Percentiles rank a stretch among this genome's conserved stretches.
Conservation (phyloP, 2,888 invertebrate species). For the Eupithecia pulchellata region DNA sequence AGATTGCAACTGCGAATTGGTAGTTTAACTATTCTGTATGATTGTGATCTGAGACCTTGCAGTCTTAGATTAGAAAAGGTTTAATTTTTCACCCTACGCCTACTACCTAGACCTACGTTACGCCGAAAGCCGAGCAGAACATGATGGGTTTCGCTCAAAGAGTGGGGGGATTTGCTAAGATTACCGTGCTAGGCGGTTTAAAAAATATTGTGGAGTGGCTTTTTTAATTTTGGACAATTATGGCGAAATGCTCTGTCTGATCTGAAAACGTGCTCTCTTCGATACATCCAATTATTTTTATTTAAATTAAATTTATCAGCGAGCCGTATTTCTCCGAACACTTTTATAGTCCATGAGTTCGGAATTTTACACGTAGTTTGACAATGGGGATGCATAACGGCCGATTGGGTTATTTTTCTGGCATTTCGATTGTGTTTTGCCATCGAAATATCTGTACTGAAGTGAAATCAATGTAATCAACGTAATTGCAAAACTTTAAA, state of each 20-base stretch:
- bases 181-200: too few relatives aligned
- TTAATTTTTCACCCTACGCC: background rate
- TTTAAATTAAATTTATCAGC: background rate
- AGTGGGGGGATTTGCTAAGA: too few relatives aligned
- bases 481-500: too few relatives aligned
- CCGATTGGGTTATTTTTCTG: background rate
- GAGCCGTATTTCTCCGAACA: background rate
- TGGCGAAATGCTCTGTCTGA: too few relatives aligned
- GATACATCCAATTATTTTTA: background rate
- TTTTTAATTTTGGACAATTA: too few relatives aligned
- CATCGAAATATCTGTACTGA: background rate
- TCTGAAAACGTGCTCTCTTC: background rate
- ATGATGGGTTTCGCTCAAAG: too few relatives aligned
- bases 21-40: conserved; percentile 24
- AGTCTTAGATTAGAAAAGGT: background rate
- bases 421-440: background rate
- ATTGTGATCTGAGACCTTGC: background rate
- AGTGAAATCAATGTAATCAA: background rate
- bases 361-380: background rate
- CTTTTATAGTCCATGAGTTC: background rate
- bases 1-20: conserved; percentile 44
- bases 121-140: too few relatives aligned
- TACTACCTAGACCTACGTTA: too few relatives aligned
- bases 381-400: background rate
- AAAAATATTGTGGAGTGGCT: too few relatives aligned